Evolutionary conservation across 2,797 vertebrate genomes (phyloP), one percentile per base, ranked within the genome.

Genomic region (Acestrorhynchus altus): DNA sequence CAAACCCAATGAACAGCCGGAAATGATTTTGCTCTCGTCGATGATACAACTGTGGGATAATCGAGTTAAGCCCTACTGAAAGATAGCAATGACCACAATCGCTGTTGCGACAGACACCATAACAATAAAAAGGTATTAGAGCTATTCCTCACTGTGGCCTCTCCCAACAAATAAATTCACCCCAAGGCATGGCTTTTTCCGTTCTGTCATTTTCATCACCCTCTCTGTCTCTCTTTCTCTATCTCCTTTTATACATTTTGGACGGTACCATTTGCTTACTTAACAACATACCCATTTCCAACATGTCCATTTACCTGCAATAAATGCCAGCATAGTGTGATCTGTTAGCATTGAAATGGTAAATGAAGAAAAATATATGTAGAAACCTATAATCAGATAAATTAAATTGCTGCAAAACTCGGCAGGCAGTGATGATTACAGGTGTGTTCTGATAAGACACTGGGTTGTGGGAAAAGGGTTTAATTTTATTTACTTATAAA

Each of bases 111-210:
- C 89, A 87, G 64, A 85, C 86, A 66, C 87, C 72, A 81, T 83
- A 88, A 90, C 89, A 89, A 90, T 92, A 91, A 90, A 86, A 85
- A 83, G 84, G 87, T 92, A 92, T 92, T 90, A 89, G 87, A 87
- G 68, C 87, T 84, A 90, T 92, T 86, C 76, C 85, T 92, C 89
- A 90, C 78, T 83, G 82, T 42, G 2, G 47, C 68, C 42, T 73
- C 22, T n/a, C 13, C 40, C 20, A 6, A 12, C 44, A 65, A 49
- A 47, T 20, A 11, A 68, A 15, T 70, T 63, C 42, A 10, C 24
- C 59, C 56, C 5, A 12, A 64, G 61, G 61, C 35, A 39, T 31
- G 35, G 39, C 61, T 64, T 18, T 57, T 57, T 57, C 54, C 24
- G 20, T 10, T 54, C 47, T 35, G 20, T 54, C 47, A 64, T 10